These are phyloP conservation scores for Myripristis jacobus DNA, from an alignment of 2,797 vertebrate genomes.

Conservation along the genomic window DNA sequence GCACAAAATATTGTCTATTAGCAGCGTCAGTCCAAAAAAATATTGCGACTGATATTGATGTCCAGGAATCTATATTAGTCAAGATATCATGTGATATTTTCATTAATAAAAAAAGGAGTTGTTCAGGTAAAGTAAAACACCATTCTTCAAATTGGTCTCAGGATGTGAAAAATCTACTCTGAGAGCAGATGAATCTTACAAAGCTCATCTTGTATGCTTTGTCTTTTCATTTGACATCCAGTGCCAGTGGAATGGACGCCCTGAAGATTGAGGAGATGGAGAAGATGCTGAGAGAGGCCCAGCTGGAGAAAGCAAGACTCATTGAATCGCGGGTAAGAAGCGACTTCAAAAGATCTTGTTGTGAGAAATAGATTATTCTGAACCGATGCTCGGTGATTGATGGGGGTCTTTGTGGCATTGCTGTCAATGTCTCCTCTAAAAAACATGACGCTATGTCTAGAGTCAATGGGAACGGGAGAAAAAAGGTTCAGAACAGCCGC, in stretches of 20 bases:
- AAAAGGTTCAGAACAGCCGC: neutral
- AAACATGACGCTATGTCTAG: neutral
- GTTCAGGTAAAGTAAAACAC: too few species aligned
- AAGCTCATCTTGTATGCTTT: neutral
- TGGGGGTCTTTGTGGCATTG: constrained; percentile 5
- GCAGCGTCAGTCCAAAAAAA: too few species aligned
- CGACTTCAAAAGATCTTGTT: rapidly evolving
- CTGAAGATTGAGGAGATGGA: constrained; percentile 97
- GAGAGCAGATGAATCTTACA: neutral
- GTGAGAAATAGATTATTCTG: neutral
- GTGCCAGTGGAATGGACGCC: constrained; percentile 86
- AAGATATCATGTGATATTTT: too few species aligned
- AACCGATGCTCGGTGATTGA: constrained; percentile 50
- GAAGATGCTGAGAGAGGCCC: constrained; percentile 94
- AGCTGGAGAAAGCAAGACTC: constrained; percentile 91
- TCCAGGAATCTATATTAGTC: too few species aligned
- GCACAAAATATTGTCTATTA: too few species aligned
- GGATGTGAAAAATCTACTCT: too few species aligned
- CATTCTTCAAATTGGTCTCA: too few species aligned
- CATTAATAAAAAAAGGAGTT: too few species aligned
- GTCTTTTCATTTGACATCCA: constrained; percentile 62
- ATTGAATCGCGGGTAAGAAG: constrained; percentile 91
- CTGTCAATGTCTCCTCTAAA: constrained; percentile 27
- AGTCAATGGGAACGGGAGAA: neutral
- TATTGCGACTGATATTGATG: too few species aligned